Conservation (phyloP, 2,888 invertebrate genomes). For the Drosophila sordidapex region DNA sequence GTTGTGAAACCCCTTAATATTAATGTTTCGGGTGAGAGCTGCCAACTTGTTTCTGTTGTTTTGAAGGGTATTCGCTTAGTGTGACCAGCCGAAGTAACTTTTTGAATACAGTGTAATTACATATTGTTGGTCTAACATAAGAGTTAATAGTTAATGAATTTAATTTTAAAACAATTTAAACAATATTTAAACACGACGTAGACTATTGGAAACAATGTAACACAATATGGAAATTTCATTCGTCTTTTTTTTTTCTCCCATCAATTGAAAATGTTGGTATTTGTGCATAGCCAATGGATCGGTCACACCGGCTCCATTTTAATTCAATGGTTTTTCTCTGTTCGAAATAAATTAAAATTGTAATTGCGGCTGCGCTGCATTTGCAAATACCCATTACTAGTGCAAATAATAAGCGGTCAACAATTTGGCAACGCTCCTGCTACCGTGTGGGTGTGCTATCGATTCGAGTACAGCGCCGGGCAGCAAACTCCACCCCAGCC, state of each 20-base stretch:
- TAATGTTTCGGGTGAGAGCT: not conserved
- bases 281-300: conserved; percentile 1
- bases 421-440: conserved; percentile 5
- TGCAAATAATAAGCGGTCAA: conserved; percentile 1
- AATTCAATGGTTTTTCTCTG: conserved; percentile 44
- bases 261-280: conserved; percentile 6
- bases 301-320: conserved; percentile 42
- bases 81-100: not conserved
- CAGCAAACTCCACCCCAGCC: conserved; percentile 1
- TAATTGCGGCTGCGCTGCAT: conserved; percentile 18
- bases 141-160: too few relatives aligned
- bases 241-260: not conserved
- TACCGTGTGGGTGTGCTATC: conserved; percentile 11
- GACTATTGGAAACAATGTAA: not conserved
- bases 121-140: not conserved
- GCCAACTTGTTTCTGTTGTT: not conserved
- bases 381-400: conserved; percentile 3
- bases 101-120: not conserved
- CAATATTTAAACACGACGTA: not conserved
- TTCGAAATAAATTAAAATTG: conserved; percentile 31
- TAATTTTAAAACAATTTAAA: not conserved
- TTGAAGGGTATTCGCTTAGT: not conserved
- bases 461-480: conserved; percentile 1
- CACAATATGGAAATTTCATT: too few relatives aligned
- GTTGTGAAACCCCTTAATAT: not conserved